A percentile compares a stretch with the other conserved stretches of the same genome.
Conservation (phyloP, 1,140 invertebrate genomes). For the Cephus cinctus region DNA sequence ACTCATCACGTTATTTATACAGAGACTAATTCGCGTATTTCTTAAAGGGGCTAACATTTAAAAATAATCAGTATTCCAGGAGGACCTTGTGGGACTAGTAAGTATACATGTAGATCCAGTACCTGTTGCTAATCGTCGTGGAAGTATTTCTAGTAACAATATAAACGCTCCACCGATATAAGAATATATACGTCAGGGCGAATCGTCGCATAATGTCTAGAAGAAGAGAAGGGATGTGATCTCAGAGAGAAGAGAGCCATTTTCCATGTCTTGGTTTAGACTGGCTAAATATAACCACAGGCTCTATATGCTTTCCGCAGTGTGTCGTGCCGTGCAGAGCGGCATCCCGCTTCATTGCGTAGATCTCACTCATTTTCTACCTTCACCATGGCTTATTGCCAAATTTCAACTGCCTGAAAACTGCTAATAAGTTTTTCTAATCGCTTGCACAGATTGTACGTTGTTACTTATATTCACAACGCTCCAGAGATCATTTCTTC, state of each 20-base stretch:
- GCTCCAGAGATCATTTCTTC: too few species aligned
- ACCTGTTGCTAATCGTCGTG: too few species aligned
- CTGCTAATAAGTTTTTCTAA: slow-evolving; percentile 17
- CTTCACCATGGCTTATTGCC: slow-evolving; percentile 32
- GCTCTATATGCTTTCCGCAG: slow-evolving; percentile 44
- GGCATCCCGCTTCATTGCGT: slow-evolving; percentile 38
- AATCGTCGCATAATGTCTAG: neutral
- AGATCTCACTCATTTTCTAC: slow-evolving; percentile 40
- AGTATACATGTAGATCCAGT: too few species aligned
- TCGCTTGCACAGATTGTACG: too few species aligned
- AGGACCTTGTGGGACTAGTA: too few species aligned
- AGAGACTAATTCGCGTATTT: too few species aligned
- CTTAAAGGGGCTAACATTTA: too few species aligned
- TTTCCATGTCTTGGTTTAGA: slow-evolving; percentile 56
- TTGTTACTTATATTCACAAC: too few species aligned
- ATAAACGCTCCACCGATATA: neutral
- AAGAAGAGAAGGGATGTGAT: slow-evolving; percentile 18
- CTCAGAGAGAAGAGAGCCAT: slow-evolving; percentile 42
- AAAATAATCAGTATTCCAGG: too few species aligned
- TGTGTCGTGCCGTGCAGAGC: slow-evolving; percentile 38
- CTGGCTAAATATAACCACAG: slow-evolving; percentile 51
- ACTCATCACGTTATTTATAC: too few species aligned
- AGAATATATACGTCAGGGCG: neutral
- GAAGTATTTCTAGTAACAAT: neutral
- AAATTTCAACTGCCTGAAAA: slow-evolving; percentile 29